phyloP scores from a whole-genome alignment of 2,797 vertebrate species.

The Melanotaenia boesemani region DNA sequence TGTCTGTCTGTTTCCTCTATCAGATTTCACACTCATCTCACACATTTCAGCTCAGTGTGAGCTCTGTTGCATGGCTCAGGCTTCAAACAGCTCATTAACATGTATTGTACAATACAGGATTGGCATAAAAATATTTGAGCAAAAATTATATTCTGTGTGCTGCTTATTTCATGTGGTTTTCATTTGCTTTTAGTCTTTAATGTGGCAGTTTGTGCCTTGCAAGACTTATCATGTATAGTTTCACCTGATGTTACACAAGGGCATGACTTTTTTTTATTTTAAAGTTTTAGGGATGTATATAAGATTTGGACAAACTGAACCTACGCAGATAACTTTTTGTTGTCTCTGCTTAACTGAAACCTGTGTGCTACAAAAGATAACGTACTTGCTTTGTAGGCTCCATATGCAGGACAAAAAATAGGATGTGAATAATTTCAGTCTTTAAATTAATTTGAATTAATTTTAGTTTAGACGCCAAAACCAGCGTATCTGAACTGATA shows the following conservation, averaged over 20 bases:
- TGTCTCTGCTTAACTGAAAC: neutral
- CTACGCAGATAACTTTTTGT: slow-evolving; percentile 4
- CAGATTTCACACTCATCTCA: slow-evolving; percentile 71
- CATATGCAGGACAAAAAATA: slow-evolving; percentile 21
- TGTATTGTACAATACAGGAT: slow-evolving; percentile 58
- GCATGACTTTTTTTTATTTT: neutral
- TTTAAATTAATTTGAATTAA: neutral
- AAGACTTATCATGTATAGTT: slow-evolving; percentile 14
- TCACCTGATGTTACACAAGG: slow-evolving; percentile 16
- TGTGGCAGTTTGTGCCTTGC: slow-evolving; percentile 41
- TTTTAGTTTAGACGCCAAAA: neutral
- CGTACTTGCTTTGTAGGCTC: neutral
- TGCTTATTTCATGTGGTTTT: slow-evolving; percentile 51
- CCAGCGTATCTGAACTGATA: neutral
- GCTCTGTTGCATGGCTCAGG: slow-evolving; percentile 53
- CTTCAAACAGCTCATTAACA: slow-evolving; percentile 69
- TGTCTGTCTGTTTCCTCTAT: slow-evolving; percentile 64
- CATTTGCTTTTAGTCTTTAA: slow-evolving; percentile 48
- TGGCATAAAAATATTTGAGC: slow-evolving; percentile 18
- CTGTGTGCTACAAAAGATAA: neutral
- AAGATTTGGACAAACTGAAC: slow-evolving; percentile 28
- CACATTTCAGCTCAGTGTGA: slow-evolving; percentile 62
- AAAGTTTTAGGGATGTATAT: neutral
- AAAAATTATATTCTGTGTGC: slow-evolving; percentile 44
- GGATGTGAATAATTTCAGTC: neutral